Evolutionary conservation across 2,888 invertebrate species (phyloP).

Genomic region (Prenolepis imparis): DNA sequence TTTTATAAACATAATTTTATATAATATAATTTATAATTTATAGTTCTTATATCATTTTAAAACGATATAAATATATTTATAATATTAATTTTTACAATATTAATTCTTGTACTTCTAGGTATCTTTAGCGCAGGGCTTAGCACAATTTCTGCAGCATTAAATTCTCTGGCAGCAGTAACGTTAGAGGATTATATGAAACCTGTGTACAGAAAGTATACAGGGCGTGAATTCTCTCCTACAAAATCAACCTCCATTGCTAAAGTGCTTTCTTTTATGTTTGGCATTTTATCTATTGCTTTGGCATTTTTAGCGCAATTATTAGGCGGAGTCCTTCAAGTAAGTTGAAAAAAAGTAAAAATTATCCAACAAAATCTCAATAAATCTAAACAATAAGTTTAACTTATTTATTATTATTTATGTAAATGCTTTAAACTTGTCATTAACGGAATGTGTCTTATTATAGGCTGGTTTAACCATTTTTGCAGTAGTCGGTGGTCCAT

Average conservation of each 20-base stretch:
- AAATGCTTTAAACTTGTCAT: neutral
- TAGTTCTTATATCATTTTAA: neutral
- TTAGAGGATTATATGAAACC: constrained; percentile 94
- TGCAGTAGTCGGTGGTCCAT: constrained; percentile 95
- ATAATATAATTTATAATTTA: too few species aligned
- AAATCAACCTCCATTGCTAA: constrained; percentile 85
- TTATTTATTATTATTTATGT: neutral
- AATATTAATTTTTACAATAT: neutral
- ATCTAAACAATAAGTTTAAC: neutral
- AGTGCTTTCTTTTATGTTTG: constrained; percentile 91
- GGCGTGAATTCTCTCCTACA: constrained; percentile 72
- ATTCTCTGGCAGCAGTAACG: constrained; percentile 96
- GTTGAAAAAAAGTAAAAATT: neutral
- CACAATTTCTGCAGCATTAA: constrained; percentile 96
- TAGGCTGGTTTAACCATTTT: constrained; percentile 93
- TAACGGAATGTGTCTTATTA: neutral
- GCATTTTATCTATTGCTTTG: constrained; percentile 92
- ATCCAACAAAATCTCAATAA: neutral
- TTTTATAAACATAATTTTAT: neutral
- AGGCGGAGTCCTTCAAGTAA: constrained; percentile 93
- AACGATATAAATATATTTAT: neutral
- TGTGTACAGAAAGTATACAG: constrained; percentile 69
- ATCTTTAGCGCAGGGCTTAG: constrained; percentile 97
- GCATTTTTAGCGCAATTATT: constrained; percentile 94
- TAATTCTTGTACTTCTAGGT: constrained; percentile 84